phyloP scores from a whole-genome alignment of 2,113 vertebrate species.

The Pseudorectes ferrugineus region DNA sequence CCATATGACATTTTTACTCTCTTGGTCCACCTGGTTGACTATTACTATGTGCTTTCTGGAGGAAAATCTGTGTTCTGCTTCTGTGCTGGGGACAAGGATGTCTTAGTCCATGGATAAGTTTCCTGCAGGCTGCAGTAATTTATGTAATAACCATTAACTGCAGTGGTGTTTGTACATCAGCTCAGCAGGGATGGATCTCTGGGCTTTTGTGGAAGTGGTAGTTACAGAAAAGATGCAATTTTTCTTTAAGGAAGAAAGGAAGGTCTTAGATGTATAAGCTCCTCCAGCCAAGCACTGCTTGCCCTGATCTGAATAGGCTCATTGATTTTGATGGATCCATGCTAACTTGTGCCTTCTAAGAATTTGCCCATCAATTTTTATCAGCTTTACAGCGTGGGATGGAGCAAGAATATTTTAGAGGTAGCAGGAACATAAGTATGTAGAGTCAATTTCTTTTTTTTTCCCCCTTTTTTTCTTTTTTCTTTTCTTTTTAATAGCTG shows the following conservation, averaged over 20 bases:
- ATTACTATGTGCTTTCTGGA: not conserved
- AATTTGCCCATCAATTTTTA: not conserved
- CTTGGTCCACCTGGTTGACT: not conserved
- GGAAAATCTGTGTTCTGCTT: not conserved
- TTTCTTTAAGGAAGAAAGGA: not conserved
- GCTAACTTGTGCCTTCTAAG: not conserved
- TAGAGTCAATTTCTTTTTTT: not conserved
- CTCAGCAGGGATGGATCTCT: not conserved
- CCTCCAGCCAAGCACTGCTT: not conserved
- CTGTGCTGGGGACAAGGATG: not conserved
- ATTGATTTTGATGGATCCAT: not conserved
- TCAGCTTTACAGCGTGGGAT: not conserved
- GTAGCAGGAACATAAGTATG: not conserved
- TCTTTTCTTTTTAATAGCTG: no score
- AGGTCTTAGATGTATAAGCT: not conserved
- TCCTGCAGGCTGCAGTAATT: not conserved
- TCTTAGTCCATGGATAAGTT: not conserved
- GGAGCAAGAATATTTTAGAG: not conserved
- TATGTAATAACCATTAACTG: not conserved
- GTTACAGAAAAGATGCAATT: not conserved
- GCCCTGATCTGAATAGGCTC: not conserved
- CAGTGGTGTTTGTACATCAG: not conserved
- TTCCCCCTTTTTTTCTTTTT: not conserved
- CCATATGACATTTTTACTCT: not conserved
- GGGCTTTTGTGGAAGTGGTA: not conserved